Evolutionary conservation across 2,113 vertebrate species (phyloP).

Genomic region (Promerops cafer): DNA sequence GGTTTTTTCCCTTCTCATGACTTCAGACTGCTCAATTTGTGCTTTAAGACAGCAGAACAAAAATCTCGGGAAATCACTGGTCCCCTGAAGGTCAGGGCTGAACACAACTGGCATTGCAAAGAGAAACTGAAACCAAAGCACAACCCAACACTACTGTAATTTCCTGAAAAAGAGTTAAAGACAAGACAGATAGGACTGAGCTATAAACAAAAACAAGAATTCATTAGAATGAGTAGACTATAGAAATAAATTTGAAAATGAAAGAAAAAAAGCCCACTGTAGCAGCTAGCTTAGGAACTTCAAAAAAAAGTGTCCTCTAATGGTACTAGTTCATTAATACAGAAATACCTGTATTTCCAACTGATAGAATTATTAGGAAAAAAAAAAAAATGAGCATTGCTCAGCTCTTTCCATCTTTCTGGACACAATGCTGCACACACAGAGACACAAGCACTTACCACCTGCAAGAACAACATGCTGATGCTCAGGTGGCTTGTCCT

Average conservation of each 20-base stretch:
- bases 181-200: not conserved
- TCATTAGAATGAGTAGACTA: not conserved
- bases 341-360: not conserved
- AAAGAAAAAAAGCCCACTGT: not conserved
- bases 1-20: not conserved
- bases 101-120: not conserved
- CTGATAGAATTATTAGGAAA: not conserved
- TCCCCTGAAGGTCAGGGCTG: not conserved
- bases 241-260: not conserved
- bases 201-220: not conserved
- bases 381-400: not conserved
- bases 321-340: not conserved
- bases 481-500: not conserved
- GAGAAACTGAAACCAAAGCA: not conserved
- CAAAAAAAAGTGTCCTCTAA: not conserved
- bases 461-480: not conserved
- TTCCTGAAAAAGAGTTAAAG: not conserved
- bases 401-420: not conserved
- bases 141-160: not conserved
- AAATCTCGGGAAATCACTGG: fast-evolving
- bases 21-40: not conserved
- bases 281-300: not conserved
- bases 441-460: not conserved
- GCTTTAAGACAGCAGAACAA: not conserved
- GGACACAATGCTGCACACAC: not conserved